These are phyloP conservation scores for Acrobasis suavella DNA, from an alignment of 2,888 invertebrate species.

Conservation along the genomic window DNA sequence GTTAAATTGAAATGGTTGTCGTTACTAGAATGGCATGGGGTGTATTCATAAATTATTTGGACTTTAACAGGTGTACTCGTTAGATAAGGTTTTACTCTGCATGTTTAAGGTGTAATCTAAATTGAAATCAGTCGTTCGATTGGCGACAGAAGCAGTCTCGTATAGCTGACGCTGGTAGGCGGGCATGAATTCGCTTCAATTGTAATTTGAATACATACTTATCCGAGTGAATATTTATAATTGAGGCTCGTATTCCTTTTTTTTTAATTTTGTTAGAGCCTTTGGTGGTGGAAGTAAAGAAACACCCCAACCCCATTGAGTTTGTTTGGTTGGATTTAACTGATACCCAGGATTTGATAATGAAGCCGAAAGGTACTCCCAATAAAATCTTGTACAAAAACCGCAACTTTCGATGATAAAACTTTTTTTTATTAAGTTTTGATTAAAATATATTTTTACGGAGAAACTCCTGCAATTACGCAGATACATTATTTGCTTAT, in stretches of 20 bases:
- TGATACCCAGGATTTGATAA: no score
- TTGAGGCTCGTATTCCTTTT: constrained; percentile 44
- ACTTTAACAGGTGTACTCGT: constrained; percentile 78
- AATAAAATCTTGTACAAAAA: no score
- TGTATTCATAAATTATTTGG: constrained; percentile 73
- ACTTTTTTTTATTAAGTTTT: no score
- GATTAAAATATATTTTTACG: no score
- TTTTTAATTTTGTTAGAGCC: constrained; percentile 4
- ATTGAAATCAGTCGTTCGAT: constrained; percentile 81
- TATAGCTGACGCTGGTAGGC: constrained; percentile 49
- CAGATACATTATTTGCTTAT: no score
- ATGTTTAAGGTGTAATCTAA: constrained; percentile 77
- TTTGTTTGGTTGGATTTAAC: no score
- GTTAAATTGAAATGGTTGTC: constrained; percentile 42
- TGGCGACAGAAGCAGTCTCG: constrained; percentile 69
- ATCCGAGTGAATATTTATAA: constrained; percentile 14
- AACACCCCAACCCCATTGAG: no score
- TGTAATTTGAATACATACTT: constrained; percentile 21
- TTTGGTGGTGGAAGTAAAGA: no score
- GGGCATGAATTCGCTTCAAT: constrained; percentile 21
- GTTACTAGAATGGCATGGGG: constrained; percentile 52
- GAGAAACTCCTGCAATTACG: no score
- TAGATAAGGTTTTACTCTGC: constrained; percentile 77
- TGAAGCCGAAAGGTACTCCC: no score
- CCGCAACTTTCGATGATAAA: no score